Evolutionary conservation across 37 sponge, comb jelly and placozoan genomes (phyloP).

Genomic region (Theonella swinhoei): DNA sequence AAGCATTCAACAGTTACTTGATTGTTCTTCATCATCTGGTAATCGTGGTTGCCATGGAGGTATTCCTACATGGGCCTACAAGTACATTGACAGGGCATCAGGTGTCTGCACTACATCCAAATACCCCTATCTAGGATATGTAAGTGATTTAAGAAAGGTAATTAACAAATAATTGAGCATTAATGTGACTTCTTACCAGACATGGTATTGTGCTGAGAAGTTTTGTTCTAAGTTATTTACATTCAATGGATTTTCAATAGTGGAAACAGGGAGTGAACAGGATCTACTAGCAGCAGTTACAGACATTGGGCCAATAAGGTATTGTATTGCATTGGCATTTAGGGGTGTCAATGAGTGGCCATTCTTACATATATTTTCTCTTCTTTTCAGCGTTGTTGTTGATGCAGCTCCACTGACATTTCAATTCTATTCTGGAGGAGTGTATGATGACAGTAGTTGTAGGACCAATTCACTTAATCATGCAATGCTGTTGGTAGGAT

Average conservation of each 20-base stretch:
- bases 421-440: neutral
- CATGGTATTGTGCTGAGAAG: neutral
- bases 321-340: too few relatives aligned
- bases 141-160: too few relatives aligned
- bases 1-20: neutral
- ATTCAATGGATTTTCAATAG: neutral
- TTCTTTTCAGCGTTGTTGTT: neutral
- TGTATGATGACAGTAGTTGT: neutral
- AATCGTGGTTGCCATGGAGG: neutral
- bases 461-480: neutral
- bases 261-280: neutral
- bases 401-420: neutral
- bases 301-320: neutral
- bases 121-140: neutral
- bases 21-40: neutral
- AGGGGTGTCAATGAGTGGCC: neutral
- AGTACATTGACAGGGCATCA: neutral
- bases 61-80: neutral
- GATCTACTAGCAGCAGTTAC: neutral
- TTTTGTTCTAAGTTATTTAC: neutral
- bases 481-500: neutral
- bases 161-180: too few relatives aligned
- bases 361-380: neutral
- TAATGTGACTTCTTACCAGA: neutral
- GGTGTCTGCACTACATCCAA: neutral